Evolutionary conservation across 2,888 invertebrate species (phyloP).

Genomic region (Cotesia congregata): DNA sequence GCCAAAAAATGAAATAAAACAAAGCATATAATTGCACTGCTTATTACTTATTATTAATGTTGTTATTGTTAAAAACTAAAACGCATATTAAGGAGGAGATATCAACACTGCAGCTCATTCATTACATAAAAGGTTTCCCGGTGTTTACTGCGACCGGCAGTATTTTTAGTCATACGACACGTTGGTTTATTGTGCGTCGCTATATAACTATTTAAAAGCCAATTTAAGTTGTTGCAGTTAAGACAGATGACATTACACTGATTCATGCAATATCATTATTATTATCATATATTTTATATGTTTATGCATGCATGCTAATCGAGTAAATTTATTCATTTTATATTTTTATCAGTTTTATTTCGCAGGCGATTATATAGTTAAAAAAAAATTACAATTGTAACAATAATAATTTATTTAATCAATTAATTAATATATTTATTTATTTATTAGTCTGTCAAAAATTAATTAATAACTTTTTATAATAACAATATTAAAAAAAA

Average conservation of each 20-base stretch:
- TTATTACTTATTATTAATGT: slow-evolving; percentile 13
- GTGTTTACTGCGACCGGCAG: slow-evolving; percentile 59
- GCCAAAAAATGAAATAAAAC: slow-evolving; percentile 17
- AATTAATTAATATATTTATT: not conserved
- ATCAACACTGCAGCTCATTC: slow-evolving; percentile 60
- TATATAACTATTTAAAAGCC: slow-evolving; percentile 49
- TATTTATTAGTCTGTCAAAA: not conserved
- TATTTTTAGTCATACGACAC: slow-evolving; percentile 59
- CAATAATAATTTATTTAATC: not conserved
- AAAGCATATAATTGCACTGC: slow-evolving; percentile 4
- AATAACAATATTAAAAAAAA: not conserved
- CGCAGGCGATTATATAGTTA: not conserved
- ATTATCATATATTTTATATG: not conserved
- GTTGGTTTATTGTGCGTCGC: slow-evolving; percentile 47
- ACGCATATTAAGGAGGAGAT: slow-evolving; percentile 39
- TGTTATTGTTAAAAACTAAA: slow-evolving; percentile 15
- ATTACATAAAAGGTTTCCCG: slow-evolving; percentile 63
- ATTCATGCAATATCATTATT: slow-evolving; percentile 30
- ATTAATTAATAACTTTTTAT: not conserved
- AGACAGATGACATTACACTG: slow-evolving; percentile 25
- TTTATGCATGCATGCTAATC: not conserved
- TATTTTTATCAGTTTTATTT: not conserved
- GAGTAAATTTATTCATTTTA: not conserved
- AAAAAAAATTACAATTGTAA: not conserved
- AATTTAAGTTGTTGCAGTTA: slow-evolving; percentile 24